A percentile compares a stretch with the other conserved stretches of the same genome.
phyloP scores from a whole-genome alignment of 2,113 vertebrate species.

The Amazona guildingii region DNA sequence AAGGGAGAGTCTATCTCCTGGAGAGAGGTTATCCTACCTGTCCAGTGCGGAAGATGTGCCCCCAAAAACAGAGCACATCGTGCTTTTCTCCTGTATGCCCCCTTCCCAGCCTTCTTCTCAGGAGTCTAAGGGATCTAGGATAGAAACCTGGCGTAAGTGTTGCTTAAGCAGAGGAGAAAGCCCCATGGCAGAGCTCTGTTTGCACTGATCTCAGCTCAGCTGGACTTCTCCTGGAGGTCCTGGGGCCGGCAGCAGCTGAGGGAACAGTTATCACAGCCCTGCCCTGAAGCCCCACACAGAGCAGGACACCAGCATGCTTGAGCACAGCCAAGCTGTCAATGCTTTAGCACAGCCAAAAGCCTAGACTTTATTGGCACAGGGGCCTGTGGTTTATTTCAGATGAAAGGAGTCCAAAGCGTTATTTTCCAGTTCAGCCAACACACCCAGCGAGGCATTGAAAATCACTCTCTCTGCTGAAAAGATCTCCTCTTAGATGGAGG shows the following conservation, averaged over 20 bases:
- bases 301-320: neutral
- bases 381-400: constrained; percentile 34
- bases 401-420: constrained; percentile 52
- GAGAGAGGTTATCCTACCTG: neutral
- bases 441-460: constrained; percentile 44
- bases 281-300: neutral
- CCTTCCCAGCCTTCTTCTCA: neutral
- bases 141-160: neutral
- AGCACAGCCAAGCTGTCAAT: neutral
- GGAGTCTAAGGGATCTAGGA: neutral
- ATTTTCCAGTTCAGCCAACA: constrained; percentile 52
- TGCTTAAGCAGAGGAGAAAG: neutral
- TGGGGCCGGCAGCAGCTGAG: neutral
- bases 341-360: neutral
- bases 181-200: neutral
- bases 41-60: accelerated
- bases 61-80: neutral
- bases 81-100: neutral
- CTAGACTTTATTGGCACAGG: constrained; percentile 20
- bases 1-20: neutral
- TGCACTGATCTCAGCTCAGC: neutral
- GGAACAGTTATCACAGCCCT: neutral
- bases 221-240: neutral
- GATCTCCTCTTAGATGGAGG: constrained; percentile 5
- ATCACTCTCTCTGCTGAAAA: constrained; percentile 25